Evolutionary conservation across 2,113 vertebrate species (phyloP), one percentile per base, ranked within the genome.

Genomic region (Megaleporinus macrocephalus): DNA sequence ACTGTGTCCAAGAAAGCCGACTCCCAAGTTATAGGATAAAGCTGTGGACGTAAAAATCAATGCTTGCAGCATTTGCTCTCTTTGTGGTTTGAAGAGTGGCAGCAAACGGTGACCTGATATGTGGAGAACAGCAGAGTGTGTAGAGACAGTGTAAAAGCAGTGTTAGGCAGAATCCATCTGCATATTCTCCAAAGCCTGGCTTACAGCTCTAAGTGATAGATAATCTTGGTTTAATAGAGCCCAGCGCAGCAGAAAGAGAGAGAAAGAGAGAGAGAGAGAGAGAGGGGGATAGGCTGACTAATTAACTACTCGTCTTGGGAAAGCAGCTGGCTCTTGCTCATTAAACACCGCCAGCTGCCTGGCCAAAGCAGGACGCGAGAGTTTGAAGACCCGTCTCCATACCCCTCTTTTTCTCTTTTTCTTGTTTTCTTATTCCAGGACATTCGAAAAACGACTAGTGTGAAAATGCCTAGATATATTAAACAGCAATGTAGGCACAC

Each of bases 241-340:
- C 41, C n/a, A 83, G 24, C 73, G 27, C 73, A 68, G 65, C 62
- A 59, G 53, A 36, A 27, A 73, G 41, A 51, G 20, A 81, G 27
- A 72, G 7, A 15, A 16, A 73, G 26, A 61, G 36, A n/a, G 49
- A 36, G 9, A 59, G 14, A 68, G 26, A 76, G 11, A 14, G 16
- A 72, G 10, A 49, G 36, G 12, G 36, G 22, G 68, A 85, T 18
- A 47, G 18, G 14, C 86, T 90, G 90, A 93, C 92, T 93, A 90
- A 94, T 93, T 93, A 92, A 90, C 84, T 79, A 81, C 88, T 91
- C 86, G 82, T 86, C 86, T 82, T 78, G 87, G 86, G 87, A 89
- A 88, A 76, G 87, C 84, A 86, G 87, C 84, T 80, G 87, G 87
- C 86, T 89, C 87, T 70, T 82, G 89, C 90, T 92, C 90, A 92